phyloP scores from a whole-genome alignment of 2,888 invertebrate species.

The Pantelozetes paolii region DNA sequence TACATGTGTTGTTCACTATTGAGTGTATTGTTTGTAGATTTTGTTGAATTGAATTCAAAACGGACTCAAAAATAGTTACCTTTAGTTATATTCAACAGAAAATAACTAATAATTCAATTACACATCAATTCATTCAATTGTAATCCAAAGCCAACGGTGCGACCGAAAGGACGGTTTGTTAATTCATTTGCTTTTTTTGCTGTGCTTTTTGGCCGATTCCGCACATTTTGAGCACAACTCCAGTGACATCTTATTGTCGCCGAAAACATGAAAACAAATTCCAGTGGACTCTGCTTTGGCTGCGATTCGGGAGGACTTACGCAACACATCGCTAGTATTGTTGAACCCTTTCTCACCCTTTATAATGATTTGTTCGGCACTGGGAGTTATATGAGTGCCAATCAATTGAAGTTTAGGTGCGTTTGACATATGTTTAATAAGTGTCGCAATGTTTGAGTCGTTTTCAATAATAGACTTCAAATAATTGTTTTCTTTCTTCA shows the following conservation, averaged over 20 bases:
- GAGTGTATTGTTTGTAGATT: no score
- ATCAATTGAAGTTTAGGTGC: background rate
- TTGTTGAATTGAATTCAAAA: no score
- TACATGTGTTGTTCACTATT: no score
- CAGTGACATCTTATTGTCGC: slow-evolving; percentile 26
- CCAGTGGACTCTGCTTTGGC: background rate
- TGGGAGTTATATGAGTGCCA: background rate
- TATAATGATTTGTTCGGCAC: no score
- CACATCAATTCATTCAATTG: no score
- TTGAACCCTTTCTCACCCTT: no score
- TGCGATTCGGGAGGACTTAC: slow-evolving; percentile 16
- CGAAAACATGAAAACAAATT: slow-evolving; percentile 35
- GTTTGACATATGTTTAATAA: slow-evolving; percentile 1
- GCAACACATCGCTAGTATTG: background rate
- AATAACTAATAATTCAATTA: no score
- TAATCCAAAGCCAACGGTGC: no score
- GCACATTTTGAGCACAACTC: slow-evolving; percentile 32
- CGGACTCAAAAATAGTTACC: no score
- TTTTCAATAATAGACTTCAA: background rate
- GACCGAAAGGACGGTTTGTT: no score
- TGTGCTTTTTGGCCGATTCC: background rate
- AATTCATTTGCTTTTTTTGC: background rate
- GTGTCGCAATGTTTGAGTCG: background rate
- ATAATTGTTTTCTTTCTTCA: background rate
- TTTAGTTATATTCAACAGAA: no score